These are phyloP conservation scores for Microhierax caerulescens DNA, from an alignment of 2,797 vertebrate species.

Conservation along the genomic window DNA sequence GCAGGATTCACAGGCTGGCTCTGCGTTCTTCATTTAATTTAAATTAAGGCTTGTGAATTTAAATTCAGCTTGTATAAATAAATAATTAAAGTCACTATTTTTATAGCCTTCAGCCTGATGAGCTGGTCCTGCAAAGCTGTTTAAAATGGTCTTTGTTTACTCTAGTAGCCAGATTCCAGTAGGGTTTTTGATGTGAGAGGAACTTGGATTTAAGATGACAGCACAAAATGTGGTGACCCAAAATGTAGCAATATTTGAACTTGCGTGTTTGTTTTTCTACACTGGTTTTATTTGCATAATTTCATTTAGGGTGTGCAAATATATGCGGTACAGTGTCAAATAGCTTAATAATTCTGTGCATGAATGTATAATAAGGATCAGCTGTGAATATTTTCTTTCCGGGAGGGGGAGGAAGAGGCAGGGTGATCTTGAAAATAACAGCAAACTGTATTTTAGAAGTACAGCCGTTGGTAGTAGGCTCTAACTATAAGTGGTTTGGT, in stretches of 20 bases:
- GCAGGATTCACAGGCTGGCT: background rate
- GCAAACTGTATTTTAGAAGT: background rate
- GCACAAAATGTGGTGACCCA: background rate
- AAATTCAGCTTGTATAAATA: background rate
- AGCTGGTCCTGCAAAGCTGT: background rate
- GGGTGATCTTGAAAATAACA: background rate
- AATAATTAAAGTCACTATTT: background rate
- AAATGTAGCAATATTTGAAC: background rate
- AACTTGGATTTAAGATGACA: background rate
- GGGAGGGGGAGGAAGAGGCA: background rate
- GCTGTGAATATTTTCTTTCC: background rate
- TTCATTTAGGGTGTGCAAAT: background rate
- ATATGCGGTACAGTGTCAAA: background rate
- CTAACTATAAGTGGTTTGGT: background rate
- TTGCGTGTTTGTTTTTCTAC: background rate
- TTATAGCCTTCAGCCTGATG: background rate
- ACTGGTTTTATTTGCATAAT: background rate
- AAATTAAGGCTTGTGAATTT: background rate
- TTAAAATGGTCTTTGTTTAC: background rate
- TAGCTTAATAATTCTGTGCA: background rate
- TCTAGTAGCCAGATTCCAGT: background rate
- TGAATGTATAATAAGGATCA: background rate
- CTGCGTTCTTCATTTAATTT: background rate
- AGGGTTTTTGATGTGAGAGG: background rate
- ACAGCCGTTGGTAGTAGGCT: background rate